A percentile compares a stretch with the other conserved stretches of the same genome.
These are phyloP conservation scores for Phyllopteryx taeniolatus DNA, from an alignment of 2,113 vertebrate species.

Conservation along the genomic window DNA sequence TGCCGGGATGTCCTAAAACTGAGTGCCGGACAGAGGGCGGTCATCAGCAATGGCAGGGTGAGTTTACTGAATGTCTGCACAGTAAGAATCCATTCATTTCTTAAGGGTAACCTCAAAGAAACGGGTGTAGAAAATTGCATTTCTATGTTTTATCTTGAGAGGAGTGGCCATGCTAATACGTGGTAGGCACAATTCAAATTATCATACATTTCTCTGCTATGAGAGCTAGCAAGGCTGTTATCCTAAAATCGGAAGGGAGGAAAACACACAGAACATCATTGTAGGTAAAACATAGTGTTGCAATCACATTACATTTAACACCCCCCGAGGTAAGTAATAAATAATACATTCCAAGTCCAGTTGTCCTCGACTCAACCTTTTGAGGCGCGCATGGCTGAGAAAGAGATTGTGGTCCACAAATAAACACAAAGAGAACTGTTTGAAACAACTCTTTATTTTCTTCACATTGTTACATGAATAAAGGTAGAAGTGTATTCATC, in stretches of 20 bases:
- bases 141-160: neutral
- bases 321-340: constrained; percentile 27
- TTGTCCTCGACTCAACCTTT: neutral
- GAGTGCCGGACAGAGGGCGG: constrained; percentile 78
- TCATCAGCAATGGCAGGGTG: constrained; percentile 92
- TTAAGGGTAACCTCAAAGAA: neutral
- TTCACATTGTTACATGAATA: neutral
- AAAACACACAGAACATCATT: constrained; percentile 13
- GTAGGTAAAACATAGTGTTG: constrained; percentile 42
- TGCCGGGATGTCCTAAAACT: constrained; percentile 87
- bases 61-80: constrained; percentile 49
- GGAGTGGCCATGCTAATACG: constrained; percentile 11
- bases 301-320: constrained; percentile 44
- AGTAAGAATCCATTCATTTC: neutral
- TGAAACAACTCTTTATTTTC: neutral
- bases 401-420: neutral
- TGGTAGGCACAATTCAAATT: constrained; percentile 60
- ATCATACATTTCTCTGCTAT: constrained; percentile 41
- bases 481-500: neutral
- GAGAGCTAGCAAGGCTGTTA: neutral
- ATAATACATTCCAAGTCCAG: constrained; percentile 30
- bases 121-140: constrained; percentile 40
- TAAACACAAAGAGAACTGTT: neutral
- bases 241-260: neutral
- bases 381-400: neutral